These are phyloP conservation scores for Coccyzus lansbergi DNA, from an alignment of 2,797 vertebrate genomes.

Conservation along the genomic window DNA sequence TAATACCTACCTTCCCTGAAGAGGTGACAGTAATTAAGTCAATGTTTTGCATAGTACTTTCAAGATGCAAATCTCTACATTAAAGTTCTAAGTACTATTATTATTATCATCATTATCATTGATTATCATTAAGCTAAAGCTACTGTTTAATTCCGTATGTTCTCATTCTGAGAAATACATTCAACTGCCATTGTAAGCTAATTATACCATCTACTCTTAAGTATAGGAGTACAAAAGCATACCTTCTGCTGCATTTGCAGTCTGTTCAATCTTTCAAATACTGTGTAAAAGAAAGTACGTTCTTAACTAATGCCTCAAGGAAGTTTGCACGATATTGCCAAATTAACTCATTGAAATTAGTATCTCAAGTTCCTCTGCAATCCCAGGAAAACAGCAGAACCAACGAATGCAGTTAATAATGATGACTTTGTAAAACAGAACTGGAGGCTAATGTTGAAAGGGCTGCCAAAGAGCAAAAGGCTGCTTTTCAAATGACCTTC, in stretches of 20 bases:
- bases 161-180: conserved; percentile 53
- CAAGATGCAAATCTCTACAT: conserved; percentile 65
- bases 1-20: conserved; percentile 63
- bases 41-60: conserved; percentile 64
- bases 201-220: conserved; percentile 75
- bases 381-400: conserved; percentile 66
- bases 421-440: conserved; percentile 73
- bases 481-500: conserved; percentile 66
- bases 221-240: conserved; percentile 36
- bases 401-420: conserved; percentile 61
- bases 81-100: conserved; percentile 66
- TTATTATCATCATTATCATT: conserved; percentile 63
- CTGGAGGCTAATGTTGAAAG: conserved; percentile 66
- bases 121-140: conserved; percentile 61
- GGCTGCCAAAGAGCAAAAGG: conserved; percentile 58
- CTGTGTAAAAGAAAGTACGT: conserved; percentile 68
- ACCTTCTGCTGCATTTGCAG: conserved; percentile 70
- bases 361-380: conserved; percentile 66
- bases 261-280: conserved; percentile 68
- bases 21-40: conserved; percentile 73
- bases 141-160: conserved; percentile 44
- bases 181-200: conserved; percentile 67
- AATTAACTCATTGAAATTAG: conserved; percentile 79
- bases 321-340: conserved; percentile 70
- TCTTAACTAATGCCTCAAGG: conserved; percentile 77